A percentile compares a stretch with the other conserved stretches of the same genome.
Conservation (phyloP, 2,888 invertebrate species). For the Pollenia griseotomentosa region DNA sequence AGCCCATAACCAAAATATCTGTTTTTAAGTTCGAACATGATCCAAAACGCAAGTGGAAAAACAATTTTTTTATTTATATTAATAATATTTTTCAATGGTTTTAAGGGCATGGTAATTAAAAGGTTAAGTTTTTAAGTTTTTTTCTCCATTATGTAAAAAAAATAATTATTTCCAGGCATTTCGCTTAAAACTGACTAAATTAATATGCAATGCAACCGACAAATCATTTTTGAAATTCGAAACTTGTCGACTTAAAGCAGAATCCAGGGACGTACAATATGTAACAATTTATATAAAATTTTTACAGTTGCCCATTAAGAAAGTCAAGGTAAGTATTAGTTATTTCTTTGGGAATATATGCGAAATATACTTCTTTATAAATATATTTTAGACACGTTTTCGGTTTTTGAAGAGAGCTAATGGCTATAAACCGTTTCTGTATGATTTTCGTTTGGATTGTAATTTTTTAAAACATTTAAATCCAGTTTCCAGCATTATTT, state of each 20-base stretch:
- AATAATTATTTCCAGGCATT: not conserved
- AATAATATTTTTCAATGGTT: too few species aligned
- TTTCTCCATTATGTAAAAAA: too few species aligned
- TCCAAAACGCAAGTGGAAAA: too few species aligned
- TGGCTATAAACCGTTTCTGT: constrained; percentile 4
- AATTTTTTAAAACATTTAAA: not conserved
- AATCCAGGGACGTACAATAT: not conserved
- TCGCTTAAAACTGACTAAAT: not conserved
- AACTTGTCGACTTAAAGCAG: not conserved
- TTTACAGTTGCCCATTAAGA: not conserved
- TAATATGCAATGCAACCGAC: not conserved
- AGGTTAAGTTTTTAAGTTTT: too few species aligned
- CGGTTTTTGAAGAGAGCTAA: not conserved
- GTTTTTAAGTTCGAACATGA: too few species aligned
- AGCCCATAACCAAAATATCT: too few species aligned
- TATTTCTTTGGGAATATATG: too few species aligned
- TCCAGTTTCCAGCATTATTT: too few species aligned
- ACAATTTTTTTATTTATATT: too few species aligned
- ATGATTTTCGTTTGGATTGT: not conserved
- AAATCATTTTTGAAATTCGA: not conserved
- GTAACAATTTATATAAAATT: not conserved
- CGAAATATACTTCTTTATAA: too few species aligned
- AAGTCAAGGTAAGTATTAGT: too few species aligned
- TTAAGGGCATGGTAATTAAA: too few species aligned
- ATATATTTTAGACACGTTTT: not conserved